Percentiles rank a stretch among this genome's conserved stretches.
These are phyloP conservation scores for Cyphomyrmex costatus DNA, from an alignment of 1,140 invertebrate genomes.

Conservation along the genomic window DNA sequence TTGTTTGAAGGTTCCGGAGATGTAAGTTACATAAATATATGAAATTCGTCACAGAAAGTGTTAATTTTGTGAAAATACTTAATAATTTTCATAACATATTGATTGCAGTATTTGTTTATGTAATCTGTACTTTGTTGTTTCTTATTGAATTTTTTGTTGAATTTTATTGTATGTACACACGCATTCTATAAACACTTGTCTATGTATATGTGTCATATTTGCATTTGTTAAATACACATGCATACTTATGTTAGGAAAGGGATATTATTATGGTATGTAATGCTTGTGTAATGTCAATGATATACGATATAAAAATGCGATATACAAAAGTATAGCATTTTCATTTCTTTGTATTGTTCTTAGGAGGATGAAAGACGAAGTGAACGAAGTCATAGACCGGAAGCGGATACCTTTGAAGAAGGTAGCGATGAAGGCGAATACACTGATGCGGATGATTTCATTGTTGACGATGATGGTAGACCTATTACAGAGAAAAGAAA, in stretches of 20 bases:
- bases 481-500: constrained; percentile 95
- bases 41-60: neutral
- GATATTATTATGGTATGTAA: constrained; percentile 78
- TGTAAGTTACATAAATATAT: constrained; percentile 87
- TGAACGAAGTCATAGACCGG: constrained; percentile 89
- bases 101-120: neutral
- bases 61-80: constrained; percentile 11
- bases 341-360: constrained; percentile 22
- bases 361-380: constrained; percentile 94
- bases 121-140: constrained; percentile 10
- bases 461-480: constrained; percentile 98
- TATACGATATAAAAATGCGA: no score
- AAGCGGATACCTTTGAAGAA: constrained; percentile 91
- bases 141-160: neutral
- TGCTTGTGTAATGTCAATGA: neutral
- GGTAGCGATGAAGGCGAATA: constrained; percentile 93
- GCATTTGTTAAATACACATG: constrained; percentile 42
- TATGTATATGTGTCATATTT: constrained; percentile 45
- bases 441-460: constrained; percentile 98
- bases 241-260: constrained; percentile 78
- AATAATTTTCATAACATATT: neutral
- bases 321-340: neutral
- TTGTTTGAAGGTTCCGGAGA: constrained; percentile 95
- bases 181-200: constrained; percentile 28
- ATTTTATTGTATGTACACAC: neutral